Evolutionary conservation across 1,140 invertebrate genomes (phyloP).

Genomic region (Tachypleus tridentatus): DNA sequence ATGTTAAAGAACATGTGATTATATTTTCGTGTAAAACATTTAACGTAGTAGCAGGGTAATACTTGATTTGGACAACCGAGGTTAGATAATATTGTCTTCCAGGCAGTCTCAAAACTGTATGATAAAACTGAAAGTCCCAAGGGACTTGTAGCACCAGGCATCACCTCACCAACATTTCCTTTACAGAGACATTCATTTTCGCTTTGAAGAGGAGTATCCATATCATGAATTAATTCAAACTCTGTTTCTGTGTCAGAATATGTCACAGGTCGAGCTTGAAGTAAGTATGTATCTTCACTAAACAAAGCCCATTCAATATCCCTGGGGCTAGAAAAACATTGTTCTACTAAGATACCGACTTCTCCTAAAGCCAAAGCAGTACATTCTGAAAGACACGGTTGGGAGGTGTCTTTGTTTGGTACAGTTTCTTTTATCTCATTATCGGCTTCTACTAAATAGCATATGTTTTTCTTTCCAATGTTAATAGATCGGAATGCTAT

Average conservation of each 20-base stretch:
- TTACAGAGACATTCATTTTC: slow-evolving; percentile 17
- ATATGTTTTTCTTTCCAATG: slow-evolving; percentile 6
- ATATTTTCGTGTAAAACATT: no score
- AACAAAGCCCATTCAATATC: slow-evolving; percentile 24
- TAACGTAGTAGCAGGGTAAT: no score
- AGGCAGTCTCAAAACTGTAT: no score
- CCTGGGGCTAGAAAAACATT: slow-evolving; percentile 7
- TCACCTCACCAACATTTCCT: slow-evolving; percentile 18
- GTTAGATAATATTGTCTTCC: no score
- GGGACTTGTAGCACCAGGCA: not conserved
- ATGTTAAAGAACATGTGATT: no score
- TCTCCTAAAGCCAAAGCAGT: no score
- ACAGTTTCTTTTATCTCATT: slow-evolving; percentile 30
- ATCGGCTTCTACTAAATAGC: slow-evolving; percentile 7
- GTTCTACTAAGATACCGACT: not conserved
- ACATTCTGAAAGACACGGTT: no score
- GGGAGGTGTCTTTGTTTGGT: no score
- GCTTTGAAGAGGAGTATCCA: slow-evolving; percentile 12
- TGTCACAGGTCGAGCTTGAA: slow-evolving; percentile 22
- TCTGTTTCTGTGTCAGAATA: slow-evolving; percentile 6
- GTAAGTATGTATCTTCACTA: slow-evolving; percentile 6
- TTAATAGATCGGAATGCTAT: not conserved
- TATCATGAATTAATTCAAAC: slow-evolving; percentile 19
- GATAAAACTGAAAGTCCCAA: no score
- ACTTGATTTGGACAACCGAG: no score